These are phyloP conservation scores for Xiphydria camelus DNA, from an alignment of 2,888 invertebrate species.

Conservation along the genomic window DNA sequence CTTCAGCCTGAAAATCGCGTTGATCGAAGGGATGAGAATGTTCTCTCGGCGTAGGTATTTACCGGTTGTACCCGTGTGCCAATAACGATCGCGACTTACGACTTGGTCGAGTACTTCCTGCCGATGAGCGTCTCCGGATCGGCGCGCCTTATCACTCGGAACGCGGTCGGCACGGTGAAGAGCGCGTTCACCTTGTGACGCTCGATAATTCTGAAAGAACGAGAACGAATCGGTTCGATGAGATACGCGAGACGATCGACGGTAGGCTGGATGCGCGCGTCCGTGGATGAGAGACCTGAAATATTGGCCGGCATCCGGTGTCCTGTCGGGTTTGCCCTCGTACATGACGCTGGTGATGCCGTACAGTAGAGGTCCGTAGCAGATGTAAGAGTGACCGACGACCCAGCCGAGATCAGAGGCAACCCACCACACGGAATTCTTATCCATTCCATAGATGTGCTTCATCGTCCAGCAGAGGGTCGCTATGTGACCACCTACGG, in stretches of 20 bases:
- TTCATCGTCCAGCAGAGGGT: conserved; percentile 84
- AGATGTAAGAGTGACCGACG: conserved; percentile 93
- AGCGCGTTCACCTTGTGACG: conserved; percentile 84
- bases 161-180: conserved; percentile 89
- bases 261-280: neutral
- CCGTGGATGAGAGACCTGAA: conserved; percentile 67
- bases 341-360: conserved; percentile 83
- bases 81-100: conserved; percentile 52
- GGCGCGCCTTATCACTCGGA: conserved; percentile 80
- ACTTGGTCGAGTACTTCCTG: conserved; percentile 71
- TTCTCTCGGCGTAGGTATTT: no score
- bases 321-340: conserved; percentile 93
- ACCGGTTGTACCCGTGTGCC: no score
- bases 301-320: conserved; percentile 90
- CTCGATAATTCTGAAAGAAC: conserved; percentile 72
- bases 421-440: conserved; percentile 87
- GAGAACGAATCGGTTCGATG: conserved; percentile 4
- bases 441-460: conserved; percentile 76
- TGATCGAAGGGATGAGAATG: no score
- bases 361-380: conserved; percentile 84
- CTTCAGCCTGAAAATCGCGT: conserved; percentile 57
- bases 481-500: conserved; percentile 87
- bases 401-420: conserved; percentile 92
- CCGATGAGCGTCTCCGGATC: conserved; percentile 76
- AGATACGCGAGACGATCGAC: neutral